phyloP scores from a whole-genome alignment of 2,113 vertebrate genomes.

The Ictalurus punctatus region DNA sequence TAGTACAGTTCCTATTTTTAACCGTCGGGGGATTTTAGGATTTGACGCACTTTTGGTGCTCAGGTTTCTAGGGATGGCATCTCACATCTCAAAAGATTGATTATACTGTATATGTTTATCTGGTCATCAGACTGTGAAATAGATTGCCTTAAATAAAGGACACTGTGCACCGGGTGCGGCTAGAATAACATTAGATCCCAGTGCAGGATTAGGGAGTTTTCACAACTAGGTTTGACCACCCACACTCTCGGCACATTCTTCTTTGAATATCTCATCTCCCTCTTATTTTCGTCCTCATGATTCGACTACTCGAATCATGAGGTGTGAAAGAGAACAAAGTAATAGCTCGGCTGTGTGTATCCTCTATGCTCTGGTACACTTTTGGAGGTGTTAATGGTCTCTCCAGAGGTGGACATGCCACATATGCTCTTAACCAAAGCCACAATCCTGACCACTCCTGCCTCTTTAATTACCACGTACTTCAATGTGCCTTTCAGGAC shows the following conservation, averaged over 20 bases:
- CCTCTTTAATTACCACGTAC: conserved; percentile 40
- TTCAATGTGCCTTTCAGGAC: conserved; percentile 38
- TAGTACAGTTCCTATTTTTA: conserved; percentile 37
- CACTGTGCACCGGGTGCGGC: conserved; percentile 39
- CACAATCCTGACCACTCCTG: conserved; percentile 31
- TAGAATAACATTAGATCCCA: conserved; percentile 39
- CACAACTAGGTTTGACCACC: conserved; percentile 45
- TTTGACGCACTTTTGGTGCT: conserved; percentile 46
- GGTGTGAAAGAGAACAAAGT: conserved; percentile 46
- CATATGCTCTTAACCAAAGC: conserved; percentile 23
- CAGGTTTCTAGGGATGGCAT: conserved; percentile 44
- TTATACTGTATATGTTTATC: conserved; percentile 43
- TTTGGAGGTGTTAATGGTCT: conserved; percentile 47
- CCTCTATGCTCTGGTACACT: conserved; percentile 38
- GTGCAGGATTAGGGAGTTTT: conserved; percentile 45
- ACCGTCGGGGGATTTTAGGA: conserved; percentile 31
- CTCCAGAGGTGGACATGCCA: conserved; percentile 28
- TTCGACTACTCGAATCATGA: conserved; percentile 31
- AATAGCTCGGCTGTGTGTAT: conserved; percentile 26
- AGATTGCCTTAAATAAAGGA: conserved; percentile 45
- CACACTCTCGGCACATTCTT: conserved; percentile 1
- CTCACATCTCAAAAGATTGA: conserved; percentile 45
- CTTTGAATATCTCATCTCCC: conserved; percentile 26
- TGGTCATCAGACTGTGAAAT: conserved; percentile 52
- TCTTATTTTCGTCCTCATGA: conserved; percentile 2